Base-by-base conservation (phyloP, 2,797 vertebrate genomes). In the Sebastes vulpes region DNA sequence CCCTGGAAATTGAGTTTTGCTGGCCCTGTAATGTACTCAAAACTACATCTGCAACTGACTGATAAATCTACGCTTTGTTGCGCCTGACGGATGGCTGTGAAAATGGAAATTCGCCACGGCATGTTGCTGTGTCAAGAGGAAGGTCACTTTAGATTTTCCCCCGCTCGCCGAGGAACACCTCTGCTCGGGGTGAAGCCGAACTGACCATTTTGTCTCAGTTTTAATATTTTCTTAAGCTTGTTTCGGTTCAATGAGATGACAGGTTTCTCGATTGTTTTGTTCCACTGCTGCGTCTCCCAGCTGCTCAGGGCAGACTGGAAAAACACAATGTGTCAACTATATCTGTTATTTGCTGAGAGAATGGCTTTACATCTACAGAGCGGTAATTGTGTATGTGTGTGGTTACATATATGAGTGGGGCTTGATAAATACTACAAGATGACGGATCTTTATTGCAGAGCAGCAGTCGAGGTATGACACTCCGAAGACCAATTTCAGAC, bases 21-120 rank as follows among this genome's bases (percentile, higher is more conserved):
- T 86, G 88, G 85, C 77, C 90, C 85, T 80, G 89, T 93, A 90
- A 94, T 93, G 90, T 88, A 89, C 93, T 94, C 90, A 90, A 90
- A 92, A 90, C 86, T 90, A 92, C 92, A 90, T 94, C 92, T 94
- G 93, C 91, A 82, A 92, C 88, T 81, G 88, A 89, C 93, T 94
- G 95, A 95, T 94, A 93, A 92, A 94, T 95, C 92, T 89, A 86
- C 64, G 70, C 89, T 89, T 92, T 89, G 91, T 92, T 89, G 88
- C 58, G n/a, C 81, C 85, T 91, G 90, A 93, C 79, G 77, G 91
- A 91, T 90, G 72, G 86, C 81, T 85, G 84, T 84, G 86, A 90
- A 91, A 94, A 94, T 93, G 86, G 81, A 88, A 90, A 89, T 91
- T 89, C 72, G 84, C 88, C 65, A 18, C 29, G 57, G 85, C 81